Conservation (phyloP, 92 coral and sea anemone genomes). For the Siderastrea siderea region DNA sequence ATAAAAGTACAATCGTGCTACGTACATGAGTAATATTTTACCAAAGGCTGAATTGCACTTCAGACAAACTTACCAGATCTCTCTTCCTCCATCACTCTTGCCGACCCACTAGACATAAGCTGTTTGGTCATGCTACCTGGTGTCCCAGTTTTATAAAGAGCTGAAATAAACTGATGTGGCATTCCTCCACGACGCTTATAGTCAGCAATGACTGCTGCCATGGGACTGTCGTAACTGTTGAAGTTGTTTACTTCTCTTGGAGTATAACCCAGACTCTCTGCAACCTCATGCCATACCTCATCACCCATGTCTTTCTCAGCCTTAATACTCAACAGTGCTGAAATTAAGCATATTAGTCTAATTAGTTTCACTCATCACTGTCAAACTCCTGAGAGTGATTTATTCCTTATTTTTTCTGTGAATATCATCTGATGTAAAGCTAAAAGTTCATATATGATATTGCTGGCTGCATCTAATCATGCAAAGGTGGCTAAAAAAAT, state of each 20-base stretch:
- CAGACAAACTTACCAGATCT: conserved; percentile 19
- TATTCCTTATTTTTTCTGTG: no score
- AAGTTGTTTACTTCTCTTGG: conserved; percentile 84
- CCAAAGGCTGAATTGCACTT: not conserved
- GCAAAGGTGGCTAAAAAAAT: no score
- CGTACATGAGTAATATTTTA: not conserved
- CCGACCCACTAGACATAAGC: not conserved
- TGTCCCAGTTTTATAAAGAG: conserved; percentile 88
- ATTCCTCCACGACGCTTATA: conserved; percentile 94
- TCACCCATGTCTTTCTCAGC: conserved; percentile 96
- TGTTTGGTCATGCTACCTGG: conserved; percentile 17
- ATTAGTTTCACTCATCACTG: not conserved
- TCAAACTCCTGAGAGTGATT: no score
- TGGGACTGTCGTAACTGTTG: conserved; percentile 72
- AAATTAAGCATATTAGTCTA: not conserved
- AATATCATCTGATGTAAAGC: no score
- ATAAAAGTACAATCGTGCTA: no score
- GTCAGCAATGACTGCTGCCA: conserved; percentile 84
- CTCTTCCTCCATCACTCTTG: conserved; percentile 27
- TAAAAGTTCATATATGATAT: no score
- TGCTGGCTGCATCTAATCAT: no score
- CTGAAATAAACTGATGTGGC: conserved; percentile 87
- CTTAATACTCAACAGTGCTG: conserved; percentile 86
- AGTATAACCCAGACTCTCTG: conserved; percentile 89
- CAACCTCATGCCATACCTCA: conserved; percentile 96